Evolutionary conservation across 2,888 invertebrate genomes (phyloP), one percentile per base, ranked within the genome.

Genomic region (Azorinus chamasolen): DNA sequence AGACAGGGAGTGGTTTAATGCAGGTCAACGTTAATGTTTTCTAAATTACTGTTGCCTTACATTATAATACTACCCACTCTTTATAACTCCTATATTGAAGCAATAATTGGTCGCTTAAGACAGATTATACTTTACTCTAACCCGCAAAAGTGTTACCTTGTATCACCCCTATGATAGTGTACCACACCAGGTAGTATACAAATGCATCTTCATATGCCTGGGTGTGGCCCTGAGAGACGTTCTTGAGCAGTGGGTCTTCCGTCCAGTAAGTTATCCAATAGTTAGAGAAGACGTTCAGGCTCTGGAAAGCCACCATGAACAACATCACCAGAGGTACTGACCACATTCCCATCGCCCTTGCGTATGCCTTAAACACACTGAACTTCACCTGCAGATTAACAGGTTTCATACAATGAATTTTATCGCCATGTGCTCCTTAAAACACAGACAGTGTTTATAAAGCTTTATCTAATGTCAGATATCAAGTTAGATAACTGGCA

Each of bases 311-410:
- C 5, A 87, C 50, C 74, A 91, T 90, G 64, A 85, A 79, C 8
- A 89, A 94, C 92, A 97, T 96, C 93, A 97, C 95, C 0, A 96
- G 74, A 65, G 97, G 94, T 3, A 97, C 97, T 24, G 96, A 91
- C 0, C 96, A 95, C 62, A 97, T 94, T 59, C 96, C 94, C 86
- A 96, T 93, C 50, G 98, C 97, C 93, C 95, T 95, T 82, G 97
- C 94, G 92, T 99, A 99, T 92, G 97, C 96, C 86, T 96, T 95
- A 94, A 98, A 98, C 0, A 99, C 97, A 76, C 94, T 94, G 95
- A 96, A 96, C 93, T 97, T 97, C 0, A 99, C 97, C 93, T 93
- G 79, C 46, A 87, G 70, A n/a, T 41, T n/a, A n/a, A n/a, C n/a
- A n/a, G n/a, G n/a, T n/a, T n/a, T n/a, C n/a, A n/a, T 14, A 41